Conservation (phyloP, 1,140 invertebrate genomes). For the Acromyrmex charruanus region DNA sequence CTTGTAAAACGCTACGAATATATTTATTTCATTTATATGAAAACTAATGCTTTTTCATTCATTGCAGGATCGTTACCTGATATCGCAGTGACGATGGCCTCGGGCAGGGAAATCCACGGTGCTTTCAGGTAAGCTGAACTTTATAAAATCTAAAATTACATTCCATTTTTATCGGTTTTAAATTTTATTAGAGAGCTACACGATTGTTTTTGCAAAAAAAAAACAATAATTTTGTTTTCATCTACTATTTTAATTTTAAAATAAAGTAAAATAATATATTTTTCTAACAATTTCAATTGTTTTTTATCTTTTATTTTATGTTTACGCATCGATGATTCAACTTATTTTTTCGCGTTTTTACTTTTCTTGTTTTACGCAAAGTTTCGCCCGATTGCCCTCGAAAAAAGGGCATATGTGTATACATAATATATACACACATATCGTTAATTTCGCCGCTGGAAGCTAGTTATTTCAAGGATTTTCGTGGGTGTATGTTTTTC, state of each 20-base stretch:
- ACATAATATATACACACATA: not conserved
- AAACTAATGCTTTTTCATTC: conserved; percentile 10
- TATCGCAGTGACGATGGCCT: conserved; percentile 80
- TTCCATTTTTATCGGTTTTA: not conserved
- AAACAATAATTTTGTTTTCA: conserved; percentile 17
- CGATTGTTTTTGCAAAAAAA: not conserved
- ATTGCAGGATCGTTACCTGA: conserved; percentile 78
- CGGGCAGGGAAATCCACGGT: conserved; percentile 79
- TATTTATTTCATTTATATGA: not conserved
- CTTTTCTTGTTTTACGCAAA: conserved; percentile 15
- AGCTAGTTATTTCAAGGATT: conserved; percentile 25
- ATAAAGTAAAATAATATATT: not conserved
- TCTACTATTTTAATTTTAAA: not conserved
- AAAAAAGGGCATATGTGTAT: not conserved
- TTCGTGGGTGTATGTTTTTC: conserved; percentile 8
- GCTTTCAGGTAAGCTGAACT: conserved; percentile 75
- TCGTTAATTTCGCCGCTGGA: not conserved
- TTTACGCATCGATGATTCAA: not conserved
- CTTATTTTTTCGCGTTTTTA: not conserved
- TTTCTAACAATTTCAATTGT: not conserved
- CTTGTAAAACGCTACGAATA: too few species aligned
- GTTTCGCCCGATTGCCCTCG: conserved; percentile 16
- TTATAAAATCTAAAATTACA: conserved; percentile 1
- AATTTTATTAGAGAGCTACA: not conserved
- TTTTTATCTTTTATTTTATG: not conserved